Evolutionary conservation across 2,888 invertebrate genomes (phyloP).

Genomic region (Synanthedon andrenaeformis): DNA sequence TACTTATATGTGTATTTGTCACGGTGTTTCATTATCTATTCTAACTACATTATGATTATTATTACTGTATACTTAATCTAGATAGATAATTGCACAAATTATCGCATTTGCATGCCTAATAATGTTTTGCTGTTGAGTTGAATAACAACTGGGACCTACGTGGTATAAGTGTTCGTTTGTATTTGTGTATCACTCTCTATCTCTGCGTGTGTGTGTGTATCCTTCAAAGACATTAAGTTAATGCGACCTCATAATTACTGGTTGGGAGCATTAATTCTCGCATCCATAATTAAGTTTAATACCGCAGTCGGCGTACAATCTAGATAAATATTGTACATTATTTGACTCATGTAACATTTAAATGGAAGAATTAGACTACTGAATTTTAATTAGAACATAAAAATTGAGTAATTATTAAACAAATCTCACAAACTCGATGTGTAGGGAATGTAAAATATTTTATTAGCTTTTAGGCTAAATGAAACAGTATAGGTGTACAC

Average conservation of each 20-base stretch:
- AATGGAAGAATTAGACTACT: slow-evolving; percentile 40
- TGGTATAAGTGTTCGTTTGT: no score
- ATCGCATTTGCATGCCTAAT: not conserved
- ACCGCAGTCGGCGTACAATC: slow-evolving; percentile 63
- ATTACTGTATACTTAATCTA: not conserved
- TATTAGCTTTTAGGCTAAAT: no score
- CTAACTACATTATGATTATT: no score
- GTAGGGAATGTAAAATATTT: no score
- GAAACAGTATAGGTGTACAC: no score
- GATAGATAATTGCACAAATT: not conserved
- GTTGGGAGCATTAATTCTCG: slow-evolving; percentile 64
- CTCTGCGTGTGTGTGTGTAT: slow-evolving; percentile 20
- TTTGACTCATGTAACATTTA: slow-evolving; percentile 42
- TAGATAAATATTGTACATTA: slow-evolving; percentile 60
- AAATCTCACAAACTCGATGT: no score
- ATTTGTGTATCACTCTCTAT: not conserved
- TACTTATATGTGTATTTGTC: no score
- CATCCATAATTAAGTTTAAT: slow-evolving; percentile 69
- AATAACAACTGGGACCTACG: not conserved
- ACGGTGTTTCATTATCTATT: no score
- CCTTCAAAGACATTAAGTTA: slow-evolving; percentile 66
- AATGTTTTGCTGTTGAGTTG: not conserved
- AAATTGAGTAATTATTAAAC: no score
- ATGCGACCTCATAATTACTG: slow-evolving; percentile 68
- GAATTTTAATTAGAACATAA: not conserved